A percentile compares a stretch with the other conserved stretches of the same genome.
Evolutionary conservation across 64 coral and sea anemone species (phyloP).

Genomic region (Pocillopora verrucosa): DNA sequence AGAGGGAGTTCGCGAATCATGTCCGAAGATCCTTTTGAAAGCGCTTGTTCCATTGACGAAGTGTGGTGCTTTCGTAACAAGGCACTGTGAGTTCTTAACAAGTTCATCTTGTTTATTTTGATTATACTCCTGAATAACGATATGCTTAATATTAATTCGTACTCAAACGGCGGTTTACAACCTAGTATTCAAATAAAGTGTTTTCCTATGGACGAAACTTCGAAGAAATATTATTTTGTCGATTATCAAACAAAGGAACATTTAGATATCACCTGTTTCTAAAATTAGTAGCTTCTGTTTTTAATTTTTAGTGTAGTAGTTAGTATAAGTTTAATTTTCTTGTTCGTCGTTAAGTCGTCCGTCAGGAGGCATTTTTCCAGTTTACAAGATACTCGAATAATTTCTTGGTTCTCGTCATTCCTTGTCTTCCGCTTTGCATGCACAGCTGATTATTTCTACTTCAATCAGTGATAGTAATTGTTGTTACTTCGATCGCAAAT

Average conservation of each 20-base stretch:
- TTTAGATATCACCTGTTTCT: background rate
- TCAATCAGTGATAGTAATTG: background rate
- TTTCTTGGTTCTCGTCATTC: background rate
- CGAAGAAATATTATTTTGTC: too few relatives aligned
- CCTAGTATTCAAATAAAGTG: background rate
- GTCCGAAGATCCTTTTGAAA: background rate
- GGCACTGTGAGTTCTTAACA: background rate
- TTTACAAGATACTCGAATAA: background rate
- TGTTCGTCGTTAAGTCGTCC: background rate
- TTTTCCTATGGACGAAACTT: too few relatives aligned
- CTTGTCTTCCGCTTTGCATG: background rate
- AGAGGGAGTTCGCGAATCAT: background rate
- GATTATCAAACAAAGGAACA: background rate
- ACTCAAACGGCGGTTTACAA: background rate
- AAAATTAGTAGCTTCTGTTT: too few relatives aligned
- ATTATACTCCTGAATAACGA: background rate
- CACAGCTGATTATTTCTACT: background rate
- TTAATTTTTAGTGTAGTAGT: background rate
- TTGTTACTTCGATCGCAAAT: background rate
- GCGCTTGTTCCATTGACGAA: background rate
- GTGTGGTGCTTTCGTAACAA: slow-evolving; percentile 31
- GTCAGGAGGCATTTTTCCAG: background rate
- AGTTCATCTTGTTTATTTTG: background rate
- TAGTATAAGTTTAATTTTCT: background rate
- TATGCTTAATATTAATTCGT: background rate